A percentile compares a stretch with the other conserved stretches of the same genome.
Evolutionary conservation across 1,140 invertebrate genomes (phyloP).

Genomic region (Pemphigus obesinymphae): DNA sequence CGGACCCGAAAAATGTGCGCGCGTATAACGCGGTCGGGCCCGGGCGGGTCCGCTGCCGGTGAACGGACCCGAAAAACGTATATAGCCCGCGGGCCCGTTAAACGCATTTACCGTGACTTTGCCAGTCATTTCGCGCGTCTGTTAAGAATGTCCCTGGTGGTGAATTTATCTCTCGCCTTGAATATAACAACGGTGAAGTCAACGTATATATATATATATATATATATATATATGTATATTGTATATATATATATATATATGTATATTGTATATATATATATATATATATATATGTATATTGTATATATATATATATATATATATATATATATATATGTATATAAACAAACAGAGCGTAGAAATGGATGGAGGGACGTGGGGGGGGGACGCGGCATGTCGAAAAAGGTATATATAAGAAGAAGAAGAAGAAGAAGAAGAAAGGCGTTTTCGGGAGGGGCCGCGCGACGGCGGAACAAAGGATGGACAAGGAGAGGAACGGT

Average conservation of each 20-base stretch:
- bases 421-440: not conserved
- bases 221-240: too few relatives aligned
- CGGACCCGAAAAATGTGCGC: not conserved
- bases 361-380: too few relatives aligned
- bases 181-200: not conserved
- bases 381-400: too few relatives aligned
- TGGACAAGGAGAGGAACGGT: too few relatives aligned
- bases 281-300: too few relatives aligned
- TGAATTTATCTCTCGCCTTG: not conserved
- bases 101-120: constrained; percentile 13
- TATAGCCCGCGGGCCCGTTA: not conserved
- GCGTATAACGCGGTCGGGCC: not conserved
- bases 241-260: too few relatives aligned
- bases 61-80: not conserved
- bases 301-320: too few relatives aligned
- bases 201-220: too few relatives aligned
- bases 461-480: not conserved
- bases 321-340: too few relatives aligned
- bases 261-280: too few relatives aligned
- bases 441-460: not conserved
- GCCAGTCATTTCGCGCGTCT: not conserved
- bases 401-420: not conserved
- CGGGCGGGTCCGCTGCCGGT: too few relatives aligned
- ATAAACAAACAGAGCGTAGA: too few relatives aligned
- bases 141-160: not conserved